phyloP scores from a whole-genome alignment of 2,113 vertebrate species.

The Sander lucioperca region DNA sequence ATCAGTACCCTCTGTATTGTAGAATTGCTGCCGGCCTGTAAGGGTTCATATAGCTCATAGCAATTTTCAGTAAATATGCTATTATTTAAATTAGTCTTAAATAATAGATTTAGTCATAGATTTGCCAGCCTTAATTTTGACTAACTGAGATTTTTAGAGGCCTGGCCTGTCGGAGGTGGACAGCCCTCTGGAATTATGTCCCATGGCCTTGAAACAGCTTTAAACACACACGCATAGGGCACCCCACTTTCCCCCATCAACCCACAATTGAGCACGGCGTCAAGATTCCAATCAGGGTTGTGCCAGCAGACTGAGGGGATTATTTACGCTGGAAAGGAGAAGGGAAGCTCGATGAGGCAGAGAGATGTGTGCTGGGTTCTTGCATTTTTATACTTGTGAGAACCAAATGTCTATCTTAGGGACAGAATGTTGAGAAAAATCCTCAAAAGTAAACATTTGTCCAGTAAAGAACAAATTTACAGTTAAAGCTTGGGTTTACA shows the following conservation, averaged over 20 bases:
- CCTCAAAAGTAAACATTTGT: constrained; percentile 9
- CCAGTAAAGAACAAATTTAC: constrained; percentile 30
- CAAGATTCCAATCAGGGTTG: constrained; percentile 82
- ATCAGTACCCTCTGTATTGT: constrained; percentile 1
- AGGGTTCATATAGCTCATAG: constrained; percentile 15
- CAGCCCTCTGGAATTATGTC: constrained; percentile 74
- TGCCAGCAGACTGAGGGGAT: constrained; percentile 82
- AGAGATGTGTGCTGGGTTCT: constrained; percentile 41
- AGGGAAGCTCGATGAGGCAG: constrained; percentile 69
- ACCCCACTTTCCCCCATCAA: constrained; percentile 69
- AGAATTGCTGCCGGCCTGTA: constrained; percentile 12
- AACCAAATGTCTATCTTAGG: constrained; percentile 37
- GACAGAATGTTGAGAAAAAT: constrained; percentile 15
- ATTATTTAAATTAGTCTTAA: constrained; percentile 24
- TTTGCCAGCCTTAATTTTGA: constrained; percentile 23
- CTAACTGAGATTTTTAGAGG: constrained; percentile 42
- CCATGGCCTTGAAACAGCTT: constrained; percentile 66
- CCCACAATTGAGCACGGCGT: constrained; percentile 84
- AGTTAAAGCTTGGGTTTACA: constrained; percentile 4
- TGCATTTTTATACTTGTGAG: constrained; percentile 47
- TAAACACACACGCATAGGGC: constrained; percentile 57
- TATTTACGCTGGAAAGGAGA: constrained; percentile 82
- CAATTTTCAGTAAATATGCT: constrained; percentile 48
- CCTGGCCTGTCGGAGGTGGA: constrained; percentile 52
- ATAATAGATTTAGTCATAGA: not conserved